A percentile compares a stretch with the other conserved stretches of the same genome.
phyloP scores from a whole-genome alignment of 2,113 vertebrate species.

The Callipepla squamata region DNA sequence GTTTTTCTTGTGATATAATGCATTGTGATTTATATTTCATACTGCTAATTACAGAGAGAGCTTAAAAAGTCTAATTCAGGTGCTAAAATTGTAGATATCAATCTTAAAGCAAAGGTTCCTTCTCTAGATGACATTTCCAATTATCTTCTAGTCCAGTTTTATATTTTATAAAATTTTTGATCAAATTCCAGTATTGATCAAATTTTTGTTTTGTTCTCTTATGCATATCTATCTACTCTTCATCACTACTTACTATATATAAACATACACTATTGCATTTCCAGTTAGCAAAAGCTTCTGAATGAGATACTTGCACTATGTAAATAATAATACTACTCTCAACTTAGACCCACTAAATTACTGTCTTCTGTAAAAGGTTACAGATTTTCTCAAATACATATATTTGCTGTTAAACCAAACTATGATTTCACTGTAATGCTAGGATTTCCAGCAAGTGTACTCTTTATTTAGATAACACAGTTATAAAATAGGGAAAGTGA shows the following conservation, averaged over 20 bases:
- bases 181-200: neutral
- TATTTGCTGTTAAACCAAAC: neutral
- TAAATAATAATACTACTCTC: neutral
- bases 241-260: neutral
- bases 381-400: neutral
- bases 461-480: conserved; percentile 30
- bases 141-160: neutral
- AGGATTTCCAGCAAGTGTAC: neutral
- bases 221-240: neutral
- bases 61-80: neutral
- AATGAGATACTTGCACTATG: neutral
- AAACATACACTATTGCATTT: neutral
- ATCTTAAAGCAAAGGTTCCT: neutral
- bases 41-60: neutral
- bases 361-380: neutral
- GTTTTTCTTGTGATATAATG: neutral
- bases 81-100: neutral
- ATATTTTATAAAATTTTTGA: neutral
- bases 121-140: neutral
- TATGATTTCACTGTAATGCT: neutral
- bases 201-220: neutral
- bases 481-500: conserved; percentile 26
- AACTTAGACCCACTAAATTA: neutral
- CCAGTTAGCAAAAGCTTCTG: neutral
- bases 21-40: neutral